Conservation (phyloP, 2,113 vertebrate species). For the Prietella phreatophila region DNA sequence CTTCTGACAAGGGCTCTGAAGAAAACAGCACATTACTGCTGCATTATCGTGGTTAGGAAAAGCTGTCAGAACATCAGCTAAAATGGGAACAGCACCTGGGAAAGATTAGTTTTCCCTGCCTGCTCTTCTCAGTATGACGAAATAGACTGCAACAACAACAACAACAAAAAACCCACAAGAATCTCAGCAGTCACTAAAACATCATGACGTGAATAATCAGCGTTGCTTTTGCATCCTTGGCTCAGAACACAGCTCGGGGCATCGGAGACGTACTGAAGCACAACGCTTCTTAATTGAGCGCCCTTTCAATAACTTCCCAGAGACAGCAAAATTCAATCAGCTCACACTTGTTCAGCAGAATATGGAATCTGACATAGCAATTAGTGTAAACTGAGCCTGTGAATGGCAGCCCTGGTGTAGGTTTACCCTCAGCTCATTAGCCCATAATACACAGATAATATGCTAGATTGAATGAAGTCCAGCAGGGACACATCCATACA, state of each 20-base stretch:
- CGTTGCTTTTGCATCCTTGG: slow-evolving; percentile 3
- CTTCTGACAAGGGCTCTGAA: not conserved
- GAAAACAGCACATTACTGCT: not conserved
- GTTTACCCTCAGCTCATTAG: not conserved
- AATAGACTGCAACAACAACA: not conserved
- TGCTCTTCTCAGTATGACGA: not conserved
- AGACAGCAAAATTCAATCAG: slow-evolving; percentile 19
- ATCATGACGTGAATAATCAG: slow-evolving; percentile 16
- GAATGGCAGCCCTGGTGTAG: not conserved
- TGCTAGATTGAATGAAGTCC: not conserved
- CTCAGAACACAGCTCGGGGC: not conserved
- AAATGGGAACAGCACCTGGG: not conserved
- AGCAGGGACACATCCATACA: not conserved
- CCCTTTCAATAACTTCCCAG: slow-evolving; percentile 20
- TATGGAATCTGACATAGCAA: not conserved
- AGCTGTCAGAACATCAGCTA: not conserved
- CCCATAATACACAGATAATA: not conserved
- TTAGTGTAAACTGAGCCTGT: not conserved
- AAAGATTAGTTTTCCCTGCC: not conserved
- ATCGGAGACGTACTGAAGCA: slow-evolving; percentile 1
- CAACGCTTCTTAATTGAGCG: slow-evolving; percentile 9
- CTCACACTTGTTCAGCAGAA: not conserved
- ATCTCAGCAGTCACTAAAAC: slow-evolving; percentile 12
- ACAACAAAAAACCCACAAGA: not conserved
- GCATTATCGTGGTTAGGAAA: not conserved